phyloP scores from a whole-genome alignment of 2,888 invertebrate species.

The Brassicogethes aeneus region DNA sequence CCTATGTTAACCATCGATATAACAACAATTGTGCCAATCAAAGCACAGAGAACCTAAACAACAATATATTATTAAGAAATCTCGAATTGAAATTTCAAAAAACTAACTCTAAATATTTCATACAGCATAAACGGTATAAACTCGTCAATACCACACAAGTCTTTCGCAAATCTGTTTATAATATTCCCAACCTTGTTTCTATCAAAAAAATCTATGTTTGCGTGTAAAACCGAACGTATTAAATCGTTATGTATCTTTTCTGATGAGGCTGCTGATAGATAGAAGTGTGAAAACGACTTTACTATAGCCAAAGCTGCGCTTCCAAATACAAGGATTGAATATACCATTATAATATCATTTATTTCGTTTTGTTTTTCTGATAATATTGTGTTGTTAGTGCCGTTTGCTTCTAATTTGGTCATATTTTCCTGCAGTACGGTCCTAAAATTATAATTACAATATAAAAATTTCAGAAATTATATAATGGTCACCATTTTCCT shows the following conservation, averaged over 20 bases:
- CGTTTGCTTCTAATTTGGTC: conserved; percentile 9
- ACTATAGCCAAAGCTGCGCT: conserved; percentile 38
- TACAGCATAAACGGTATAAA: conserved; percentile 30
- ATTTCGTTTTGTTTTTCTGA: neutral
- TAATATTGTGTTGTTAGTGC: conserved; percentile 13
- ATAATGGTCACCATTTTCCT: conserved; percentile 25
- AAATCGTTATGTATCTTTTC: conserved; percentile 45
- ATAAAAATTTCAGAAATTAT: neutral
- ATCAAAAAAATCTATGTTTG: conserved; percentile 58
- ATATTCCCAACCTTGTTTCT: conserved; percentile 52
- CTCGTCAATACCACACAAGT: conserved; percentile 49
- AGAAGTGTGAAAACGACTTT: conserved; percentile 43
- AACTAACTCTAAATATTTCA: neutral
- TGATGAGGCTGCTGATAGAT: conserved; percentile 44
- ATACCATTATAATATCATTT: conserved; percentile 18
- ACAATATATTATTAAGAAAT: conserved; percentile 6
- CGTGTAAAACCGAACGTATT: conserved; percentile 44
- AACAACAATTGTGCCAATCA: neutral
- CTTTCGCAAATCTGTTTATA: conserved; percentile 60
- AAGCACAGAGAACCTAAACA: conserved; percentile 4
- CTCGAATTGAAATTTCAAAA: too few relatives aligned
- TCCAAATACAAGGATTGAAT: conserved; percentile 16
- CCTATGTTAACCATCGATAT: conserved; percentile 2
- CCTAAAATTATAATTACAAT: conserved; percentile 32
- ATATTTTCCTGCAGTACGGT: conserved; percentile 44